These are phyloP conservation scores for Acronicta leporina DNA, from an alignment of 2,888 invertebrate genomes.

Conservation along the genomic window DNA sequence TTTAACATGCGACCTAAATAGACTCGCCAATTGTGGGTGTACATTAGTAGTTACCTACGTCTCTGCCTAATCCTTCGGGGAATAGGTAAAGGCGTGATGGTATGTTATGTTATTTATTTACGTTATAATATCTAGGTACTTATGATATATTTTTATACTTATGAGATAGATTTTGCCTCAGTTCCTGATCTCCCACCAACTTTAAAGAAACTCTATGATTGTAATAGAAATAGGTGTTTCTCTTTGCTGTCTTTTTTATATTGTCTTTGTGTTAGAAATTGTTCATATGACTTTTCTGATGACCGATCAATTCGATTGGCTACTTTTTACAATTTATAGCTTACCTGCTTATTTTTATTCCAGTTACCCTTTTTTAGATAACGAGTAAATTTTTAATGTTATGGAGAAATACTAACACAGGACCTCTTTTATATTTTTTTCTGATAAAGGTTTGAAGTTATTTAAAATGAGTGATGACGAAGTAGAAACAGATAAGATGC, in stretches of 20 bases:
- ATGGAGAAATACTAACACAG: neutral
- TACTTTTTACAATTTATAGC: conserved; percentile 11
- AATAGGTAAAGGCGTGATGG: too few species aligned
- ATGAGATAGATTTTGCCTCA: too few species aligned
- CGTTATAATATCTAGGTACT: too few species aligned
- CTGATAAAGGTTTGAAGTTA: neutral
- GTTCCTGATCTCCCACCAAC: too few species aligned
- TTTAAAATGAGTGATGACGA: conserved; percentile 36
- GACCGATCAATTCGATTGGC: conserved; percentile 15
- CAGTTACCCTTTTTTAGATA: conserved; percentile 1
- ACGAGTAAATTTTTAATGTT: conserved; percentile 21
- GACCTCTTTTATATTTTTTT: neutral
- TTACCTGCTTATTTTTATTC: neutral
- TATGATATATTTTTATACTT: too few species aligned
- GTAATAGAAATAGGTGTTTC: too few species aligned
- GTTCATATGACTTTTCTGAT: conserved; percentile 1
- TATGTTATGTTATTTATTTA: too few species aligned
- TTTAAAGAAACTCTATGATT: too few species aligned
- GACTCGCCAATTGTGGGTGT: too few species aligned
- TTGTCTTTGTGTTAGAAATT: conserved; percentile 4
- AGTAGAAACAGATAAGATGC: conserved; percentile 59
- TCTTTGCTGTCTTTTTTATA: neutral
- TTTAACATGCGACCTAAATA: too few species aligned
- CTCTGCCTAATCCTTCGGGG: too few species aligned
- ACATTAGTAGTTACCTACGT: too few species aligned